A percentile compares a stretch with the other conserved stretches of the same genome.
Conservation (phyloP, 2,113 vertebrate genomes). For the Lepidothrix coronata region DNA sequence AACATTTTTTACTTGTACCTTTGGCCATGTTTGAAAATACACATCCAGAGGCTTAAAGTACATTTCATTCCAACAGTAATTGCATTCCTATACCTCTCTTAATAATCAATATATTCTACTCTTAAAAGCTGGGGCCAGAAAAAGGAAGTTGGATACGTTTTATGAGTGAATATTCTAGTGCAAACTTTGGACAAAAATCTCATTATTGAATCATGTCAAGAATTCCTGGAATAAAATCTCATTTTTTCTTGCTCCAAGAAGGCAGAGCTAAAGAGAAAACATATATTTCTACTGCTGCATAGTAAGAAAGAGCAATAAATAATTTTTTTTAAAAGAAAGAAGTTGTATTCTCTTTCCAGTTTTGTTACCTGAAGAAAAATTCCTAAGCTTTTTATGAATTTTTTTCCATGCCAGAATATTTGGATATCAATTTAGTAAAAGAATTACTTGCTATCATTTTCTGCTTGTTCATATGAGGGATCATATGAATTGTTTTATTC, state of each 20-base stretch:
- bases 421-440: neutral
- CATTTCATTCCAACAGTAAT: neutral
- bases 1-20: neutral
- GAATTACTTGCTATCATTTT: neutral
- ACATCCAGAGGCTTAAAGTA: neutral
- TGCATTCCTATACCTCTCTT: neutral
- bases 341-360: neutral
- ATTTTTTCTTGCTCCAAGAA: neutral
- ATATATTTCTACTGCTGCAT: neutral
- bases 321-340: neutral
- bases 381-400: neutral
- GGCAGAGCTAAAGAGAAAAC: neutral
- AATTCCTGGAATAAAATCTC: neutral
- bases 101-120: neutral
- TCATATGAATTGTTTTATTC: neutral
- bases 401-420: neutral
- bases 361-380: neutral
- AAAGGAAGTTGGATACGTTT: neutral
- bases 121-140: neutral
- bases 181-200: neutral
- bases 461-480: neutral
- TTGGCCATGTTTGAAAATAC: neutral
- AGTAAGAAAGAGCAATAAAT: neutral
- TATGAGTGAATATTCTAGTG: neutral
- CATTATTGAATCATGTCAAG: neutral